Evolutionary conservation across 1,140 invertebrate genomes (phyloP).

Genomic region (Macrobrachium nipponense): DNA sequence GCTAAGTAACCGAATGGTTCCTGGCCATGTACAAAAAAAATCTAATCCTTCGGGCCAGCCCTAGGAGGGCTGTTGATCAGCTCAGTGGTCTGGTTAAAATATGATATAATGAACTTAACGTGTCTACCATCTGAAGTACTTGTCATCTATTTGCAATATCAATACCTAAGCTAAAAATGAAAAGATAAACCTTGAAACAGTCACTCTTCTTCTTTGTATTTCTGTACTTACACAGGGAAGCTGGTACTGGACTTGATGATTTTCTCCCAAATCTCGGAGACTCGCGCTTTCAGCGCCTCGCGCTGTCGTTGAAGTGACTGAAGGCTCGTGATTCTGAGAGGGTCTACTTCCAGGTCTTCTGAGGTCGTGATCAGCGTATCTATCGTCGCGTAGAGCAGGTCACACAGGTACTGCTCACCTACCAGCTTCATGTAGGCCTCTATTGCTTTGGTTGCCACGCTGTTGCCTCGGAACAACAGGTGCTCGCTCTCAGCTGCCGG

Average conservation of each 20-base stretch:
- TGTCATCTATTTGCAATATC: no score
- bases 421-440: conserved; percentile 95
- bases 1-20: no score
- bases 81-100: no score
- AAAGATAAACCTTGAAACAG: no score
- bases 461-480: conserved; percentile 82
- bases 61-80: no score
- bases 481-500: conserved; percentile 58
- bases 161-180: no score
- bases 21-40: no score
- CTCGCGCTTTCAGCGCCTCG: conserved; percentile 82
- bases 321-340: conserved; percentile 79
- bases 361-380: conserved; percentile 76
- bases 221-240: conserved; percentile 76
- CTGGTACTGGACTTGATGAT: conserved; percentile 83
- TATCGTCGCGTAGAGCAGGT: conserved; percentile 83
- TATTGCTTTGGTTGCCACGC: conserved; percentile 96
- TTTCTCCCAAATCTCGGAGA: conserved; percentile 87
- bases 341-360: conserved; percentile 82
- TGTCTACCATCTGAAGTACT: no score
- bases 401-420: conserved; percentile 91
- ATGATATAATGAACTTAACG: no score
- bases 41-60: no score
- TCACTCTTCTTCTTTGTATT: no score
- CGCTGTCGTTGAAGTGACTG: conserved; percentile 83